Evolutionary conservation across 2,888 invertebrate genomes (phyloP).

Genomic region (Epinotia brunnichana): DNA sequence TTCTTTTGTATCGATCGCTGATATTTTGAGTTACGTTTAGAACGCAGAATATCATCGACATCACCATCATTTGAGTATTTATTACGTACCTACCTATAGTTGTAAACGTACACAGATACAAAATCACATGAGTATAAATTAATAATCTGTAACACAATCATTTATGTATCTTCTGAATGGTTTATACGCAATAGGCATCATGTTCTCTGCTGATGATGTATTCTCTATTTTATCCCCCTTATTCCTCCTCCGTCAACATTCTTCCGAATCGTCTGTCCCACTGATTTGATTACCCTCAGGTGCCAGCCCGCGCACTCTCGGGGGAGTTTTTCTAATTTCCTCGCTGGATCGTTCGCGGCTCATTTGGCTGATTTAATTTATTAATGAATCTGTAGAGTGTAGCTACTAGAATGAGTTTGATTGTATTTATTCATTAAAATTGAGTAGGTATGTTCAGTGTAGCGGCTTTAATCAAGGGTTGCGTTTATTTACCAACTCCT

Average conservation of each 20-base stretch:
- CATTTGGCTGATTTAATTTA: constrained; percentile 52
- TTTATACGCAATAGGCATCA: not conserved
- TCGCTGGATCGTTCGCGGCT: constrained; percentile 43
- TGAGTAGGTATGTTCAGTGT: not conserved
- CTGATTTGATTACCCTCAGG: constrained; percentile 50
- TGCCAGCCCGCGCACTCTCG: constrained; percentile 45
- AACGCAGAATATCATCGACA: too few species aligned
- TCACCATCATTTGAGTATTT: too few species aligned
- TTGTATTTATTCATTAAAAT: constrained; percentile 20
- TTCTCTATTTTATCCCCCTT: not conserved
- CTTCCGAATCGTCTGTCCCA: constrained; percentile 27
- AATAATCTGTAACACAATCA: not conserved
- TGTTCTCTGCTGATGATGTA: not conserved
- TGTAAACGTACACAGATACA: too few species aligned
- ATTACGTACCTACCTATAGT: too few species aligned
- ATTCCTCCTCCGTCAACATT: not conserved
- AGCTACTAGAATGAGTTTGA: constrained; percentile 9
- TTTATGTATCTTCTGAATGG: not conserved
- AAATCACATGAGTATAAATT: too few species aligned
- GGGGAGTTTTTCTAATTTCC: constrained; percentile 61
- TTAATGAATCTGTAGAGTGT: constrained; percentile 45
- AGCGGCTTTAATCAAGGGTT: not conserved
- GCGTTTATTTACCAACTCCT: not conserved
- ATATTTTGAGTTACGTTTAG: too few species aligned
- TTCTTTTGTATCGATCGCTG: too few species aligned